Evolutionary conservation across 2,888 invertebrate genomes (phyloP), one percentile per base, ranked within the genome.

Genomic region (Gymnosoma rotundatum): DNA sequence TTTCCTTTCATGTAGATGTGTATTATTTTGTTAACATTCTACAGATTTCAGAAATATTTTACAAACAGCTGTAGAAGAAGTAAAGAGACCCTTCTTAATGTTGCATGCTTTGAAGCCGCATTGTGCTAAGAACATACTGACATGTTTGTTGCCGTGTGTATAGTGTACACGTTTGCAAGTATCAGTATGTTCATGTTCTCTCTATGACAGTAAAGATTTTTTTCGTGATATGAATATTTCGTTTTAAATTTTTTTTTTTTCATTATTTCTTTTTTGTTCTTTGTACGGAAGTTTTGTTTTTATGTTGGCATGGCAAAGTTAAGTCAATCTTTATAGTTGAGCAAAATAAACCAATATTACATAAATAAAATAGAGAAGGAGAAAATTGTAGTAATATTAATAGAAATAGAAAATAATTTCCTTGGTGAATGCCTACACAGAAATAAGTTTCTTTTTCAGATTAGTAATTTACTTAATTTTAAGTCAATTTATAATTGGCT

Each of bases 151-250:
- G 32, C 6, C 7, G 2, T 32, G 8, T 5, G n/a, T 60, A 48
- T 10, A 18, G 2, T 32, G 32, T 16, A 66, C 50, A 50, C 12
- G 10, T 20, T 25, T 8, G 25, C 32, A 20, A 50, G 32, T n/a
- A 21, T 14, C 0, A 25, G 6, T 48, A 36, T 36, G 20, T 14
- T 67, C 70, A 58, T 63, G 56, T 63, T 70, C 20, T 75, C 20
- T 25, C 9, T 58, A 61, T 36, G n/a, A 69, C 42, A 58, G 74
- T 52, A n/a, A 64, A 78, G 74, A 83, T 82, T 72, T 81, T 38
- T 76, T 38, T 18, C 72, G 72, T 82, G 82, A 82, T 83, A 78
- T 78, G 58, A 83, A 78, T 78, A 54, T 64, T 60, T 48, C 52
- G 60, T 69, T 8, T 32, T 70, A n/a, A 36, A 10, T 42, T 63